Evolutionary conservation across 2,113 vertebrate genomes (phyloP).

Genomic region (Spermophilus dauricus): DNA sequence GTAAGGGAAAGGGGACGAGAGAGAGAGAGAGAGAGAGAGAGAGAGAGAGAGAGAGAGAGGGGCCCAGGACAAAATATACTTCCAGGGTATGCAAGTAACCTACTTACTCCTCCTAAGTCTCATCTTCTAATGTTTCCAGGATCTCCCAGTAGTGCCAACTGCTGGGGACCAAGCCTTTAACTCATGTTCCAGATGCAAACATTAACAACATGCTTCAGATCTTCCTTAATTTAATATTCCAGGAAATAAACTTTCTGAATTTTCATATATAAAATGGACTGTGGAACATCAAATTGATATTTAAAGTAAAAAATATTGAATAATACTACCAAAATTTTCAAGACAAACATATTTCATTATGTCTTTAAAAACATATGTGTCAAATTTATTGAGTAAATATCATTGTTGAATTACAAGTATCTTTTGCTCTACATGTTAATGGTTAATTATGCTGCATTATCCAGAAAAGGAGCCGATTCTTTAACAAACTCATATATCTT

Average conservation of each 20-base stretch:
- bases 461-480: neutral
- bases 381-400: neutral
- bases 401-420: neutral
- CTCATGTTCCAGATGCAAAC: neutral
- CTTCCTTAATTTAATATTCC: neutral
- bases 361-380: neutral
- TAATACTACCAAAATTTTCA: neutral
- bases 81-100: neutral
- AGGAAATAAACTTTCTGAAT: conserved; percentile 6
- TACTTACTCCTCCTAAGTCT: too few relatives aligned
- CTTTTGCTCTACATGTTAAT: neutral
- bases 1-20: too few relatives aligned
- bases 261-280: neutral
- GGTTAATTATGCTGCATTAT: neutral
- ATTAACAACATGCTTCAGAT: neutral
- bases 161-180: neutral
- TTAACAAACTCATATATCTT: neutral
- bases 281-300: neutral
- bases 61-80: neutral
- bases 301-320: conserved; percentile 21
- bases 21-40: too few relatives aligned
- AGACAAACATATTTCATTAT: neutral
- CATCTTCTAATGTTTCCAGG: neutral
- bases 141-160: neutral
- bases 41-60: too few relatives aligned